Conservation (phyloP, 37 sponge, comb jelly and placozoan genomes). For the Beroe forskalii region DNA sequence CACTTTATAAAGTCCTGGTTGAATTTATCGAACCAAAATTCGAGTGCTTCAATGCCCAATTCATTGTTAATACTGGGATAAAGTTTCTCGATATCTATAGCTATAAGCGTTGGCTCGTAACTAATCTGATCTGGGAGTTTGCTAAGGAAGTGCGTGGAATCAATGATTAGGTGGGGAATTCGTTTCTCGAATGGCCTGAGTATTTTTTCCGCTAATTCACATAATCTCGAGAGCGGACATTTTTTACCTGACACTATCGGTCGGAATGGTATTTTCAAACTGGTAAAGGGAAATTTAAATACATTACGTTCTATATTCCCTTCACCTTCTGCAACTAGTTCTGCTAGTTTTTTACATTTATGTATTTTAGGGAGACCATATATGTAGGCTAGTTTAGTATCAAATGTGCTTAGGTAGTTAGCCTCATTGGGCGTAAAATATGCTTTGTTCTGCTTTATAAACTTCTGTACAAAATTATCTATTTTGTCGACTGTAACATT, state of each 20-base stretch:
- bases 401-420: background rate
- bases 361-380: background rate
- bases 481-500: background rate
- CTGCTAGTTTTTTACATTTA: background rate
- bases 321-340: too few relatives aligned
- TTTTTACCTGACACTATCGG: background rate
- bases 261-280: background rate
- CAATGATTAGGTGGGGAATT: background rate
- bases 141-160: background rate
- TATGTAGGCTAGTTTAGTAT: background rate
- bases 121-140: background rate
- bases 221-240: background rate
- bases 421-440: background rate
- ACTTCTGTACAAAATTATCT: background rate
- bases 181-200: background rate
- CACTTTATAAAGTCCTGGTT: background rate
- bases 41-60: background rate
- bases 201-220: background rate
- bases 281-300: too few relatives aligned
- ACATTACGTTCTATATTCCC: too few relatives aligned
- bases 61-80: background rate
- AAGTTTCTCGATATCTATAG: background rate
- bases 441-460: background rate
- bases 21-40: background rate
- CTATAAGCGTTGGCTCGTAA: background rate